Evolutionary conservation across 1,140 invertebrate species (phyloP), one percentile per base, ranked within the genome.

Genomic region (Apis mellifera): DNA sequence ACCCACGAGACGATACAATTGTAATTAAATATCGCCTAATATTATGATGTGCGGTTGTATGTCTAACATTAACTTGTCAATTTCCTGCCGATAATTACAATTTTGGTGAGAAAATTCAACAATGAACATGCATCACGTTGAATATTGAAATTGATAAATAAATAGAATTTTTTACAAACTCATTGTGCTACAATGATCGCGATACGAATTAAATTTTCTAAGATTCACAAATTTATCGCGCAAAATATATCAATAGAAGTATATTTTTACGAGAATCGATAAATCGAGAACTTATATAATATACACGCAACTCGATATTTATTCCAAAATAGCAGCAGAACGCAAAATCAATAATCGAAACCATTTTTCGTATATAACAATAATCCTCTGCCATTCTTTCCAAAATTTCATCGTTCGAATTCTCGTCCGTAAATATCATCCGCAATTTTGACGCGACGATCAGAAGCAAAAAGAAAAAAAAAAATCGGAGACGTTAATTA

Each of bases 401-500:
- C 2, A 8, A 68, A 78, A 59, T 57, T 78, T 17, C 21, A 50
- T 78, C 52, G 17, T 12, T 3, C 11, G 15, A 4, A 19, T 21
- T 1, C 54, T 11, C 21, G 19, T 32, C 9, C 23, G 32, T 3
- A 32, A 11, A 32, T 26, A 52, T 69, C 42, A 26, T 19, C 15
- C 54, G 11, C 23, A 19, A 48, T 9, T 26, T 60, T 21, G 19
- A 50, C 12, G 21, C 21, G 5, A 5, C 23, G 15, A n/a, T 19
- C 15, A 19, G 15, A 48, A 19, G 21, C 15, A 62, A 11, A 50
- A 32, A 12, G 12, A 13, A 17, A 17, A 42, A 42, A 48, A 68
- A 48, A 66, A 19, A 68, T 48, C 21, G 19, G 42, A n/a, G 19
- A 21, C 52, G 71, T 55, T 82, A 76, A 82, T 82, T 82, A 82